Percentiles rank a stretch among this genome's conserved stretches.
Evolutionary conservation across 2,888 invertebrate species (phyloP).

Genomic region (Deilephila elpenor): DNA sequence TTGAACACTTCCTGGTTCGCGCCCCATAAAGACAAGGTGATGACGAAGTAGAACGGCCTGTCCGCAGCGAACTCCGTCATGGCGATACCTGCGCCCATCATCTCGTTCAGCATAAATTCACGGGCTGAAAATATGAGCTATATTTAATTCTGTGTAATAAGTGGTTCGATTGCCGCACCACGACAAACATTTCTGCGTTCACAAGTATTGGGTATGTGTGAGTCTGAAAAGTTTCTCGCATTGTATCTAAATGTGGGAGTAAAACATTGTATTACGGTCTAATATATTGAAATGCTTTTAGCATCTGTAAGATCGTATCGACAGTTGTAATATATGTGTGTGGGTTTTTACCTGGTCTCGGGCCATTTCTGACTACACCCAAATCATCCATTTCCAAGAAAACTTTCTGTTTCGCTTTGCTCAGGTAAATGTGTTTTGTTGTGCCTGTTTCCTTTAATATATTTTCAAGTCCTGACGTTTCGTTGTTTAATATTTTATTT

Average conservation of each 20-base stretch:
- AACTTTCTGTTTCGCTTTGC: constrained; percentile 61
- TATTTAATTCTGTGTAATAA: not conserved
- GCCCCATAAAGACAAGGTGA: constrained; percentile 43
- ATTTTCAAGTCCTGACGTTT: constrained; percentile 47
- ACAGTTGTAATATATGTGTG: no score
- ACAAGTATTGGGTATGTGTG: no score
- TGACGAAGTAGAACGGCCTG: constrained; percentile 62
- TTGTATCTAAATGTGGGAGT: no score
- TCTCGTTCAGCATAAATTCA: constrained; percentile 14
- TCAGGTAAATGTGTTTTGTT: constrained; percentile 50
- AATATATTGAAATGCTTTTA: no score
- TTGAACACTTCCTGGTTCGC: constrained; percentile 46
- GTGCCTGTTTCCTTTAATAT: constrained; percentile 46
- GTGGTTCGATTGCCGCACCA: no score
- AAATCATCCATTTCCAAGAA: constrained; percentile 65
- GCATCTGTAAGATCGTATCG: no score
- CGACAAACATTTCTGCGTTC: no score
- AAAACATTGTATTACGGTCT: no score
- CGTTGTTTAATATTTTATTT: constrained; percentile 49
- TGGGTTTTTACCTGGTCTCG: constrained; percentile 26
- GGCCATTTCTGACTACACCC: constrained; percentile 44
- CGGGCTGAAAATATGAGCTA: constrained; percentile 9
- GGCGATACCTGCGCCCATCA: constrained; percentile 15
- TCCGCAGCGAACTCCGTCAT: constrained; percentile 46
- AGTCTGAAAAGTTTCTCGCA: no score